Evolutionary conservation across 1,140 invertebrate species (phyloP), one percentile per base, ranked within the genome.

Genomic region (Diorhabda sublineata): DNA sequence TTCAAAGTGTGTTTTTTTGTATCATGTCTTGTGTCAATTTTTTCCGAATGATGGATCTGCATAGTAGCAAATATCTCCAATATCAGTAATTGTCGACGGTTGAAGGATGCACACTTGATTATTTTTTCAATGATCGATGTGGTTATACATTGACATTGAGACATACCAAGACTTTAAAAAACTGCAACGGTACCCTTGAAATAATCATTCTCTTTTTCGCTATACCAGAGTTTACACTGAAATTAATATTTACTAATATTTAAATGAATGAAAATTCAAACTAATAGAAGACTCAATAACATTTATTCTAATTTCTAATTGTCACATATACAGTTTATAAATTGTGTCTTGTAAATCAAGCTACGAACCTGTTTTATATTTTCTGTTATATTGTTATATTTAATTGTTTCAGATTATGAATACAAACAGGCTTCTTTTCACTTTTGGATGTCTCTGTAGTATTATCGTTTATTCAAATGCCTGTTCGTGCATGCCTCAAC

Each of bases 401-500:
- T 63, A 7, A 8, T 59, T 67, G 11, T 67, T 67, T 56, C 65
- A 67, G 65, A 52, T 59, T 44, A 73, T 69, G 71, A 70, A 63
- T 43, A 4, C 58, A 6, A 65, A 64, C 11, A 42, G 68, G 47
- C 11, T 64, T 11, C 41, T 64, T 42, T 47, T 64, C 42, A 73
- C 69, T 5, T 56, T 73, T 41, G 66, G 63, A 8, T 60, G 70
- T 4, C 63, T 73, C 6, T 58, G 68, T 42, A 45, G 64, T 43
- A 58, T 64, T 8, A 57, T 70, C 6, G n/a, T 45, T 2, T 66
- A 73, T 44, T 61, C 69, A 57, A 58, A 72, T 8, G 71, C 69
- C 9, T 77, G 75, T 61, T 69, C 63, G 47, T 77, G 75, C 65
- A 71, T 69, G 68, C n/a, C 5, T 7, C 7, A 57, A n/a, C 75